Evolutionary conservation across 2,113 vertebrate genomes (phyloP), one percentile per base, ranked within the genome.

Genomic region (Hucho hucho): DNA sequence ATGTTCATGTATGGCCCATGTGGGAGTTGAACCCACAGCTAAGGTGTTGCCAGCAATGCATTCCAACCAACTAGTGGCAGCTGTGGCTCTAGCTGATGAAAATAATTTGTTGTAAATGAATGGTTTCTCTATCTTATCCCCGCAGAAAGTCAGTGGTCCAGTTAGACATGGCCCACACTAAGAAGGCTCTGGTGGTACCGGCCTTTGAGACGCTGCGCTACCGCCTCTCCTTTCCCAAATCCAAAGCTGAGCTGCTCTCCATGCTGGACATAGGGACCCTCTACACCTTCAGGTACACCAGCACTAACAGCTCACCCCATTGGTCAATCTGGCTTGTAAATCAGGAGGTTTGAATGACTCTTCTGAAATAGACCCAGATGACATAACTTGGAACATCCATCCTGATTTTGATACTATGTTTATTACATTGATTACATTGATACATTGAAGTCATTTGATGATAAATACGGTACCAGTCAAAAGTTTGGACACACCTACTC

Each of bases 141-240:
- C 28, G 1, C 3, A 99, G 97, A 90, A 94, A 89, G 87, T 93
- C 95, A 49, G 94, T 98, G 37, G 83, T 95, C 59, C 95, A 97
- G 91, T 89, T 97, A 86, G 94, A 95, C 84, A 94, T 96, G 94
- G 90, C 89, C 22, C 68, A 89, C 80, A 86, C 87, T 1, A 95
- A 93, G 83, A 98, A 98, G 89, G 97, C 96, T 20, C 92, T 99
- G 83, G 95, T 99, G n/a, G 97, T 99, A 71, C 97, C 97, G 0
- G 97, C 96, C 0, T 99, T 99, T 1, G 97, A 99, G 91, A 98
- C 96, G 0, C 92, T 97, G 49, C 96, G 93, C 66, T 98, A 99
- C 77, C 95, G 95, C 18, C 91, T 99, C 76, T 93, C 92, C 78
- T 99, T 97, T 85, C 97, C 97, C 65, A 95, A 92, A 88, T 98